Percentiles rank a stretch among this genome's conserved stretches.
Evolutionary conservation across 2,113 vertebrate genomes (phyloP).

Genomic region (Epinephelus moara): DNA sequence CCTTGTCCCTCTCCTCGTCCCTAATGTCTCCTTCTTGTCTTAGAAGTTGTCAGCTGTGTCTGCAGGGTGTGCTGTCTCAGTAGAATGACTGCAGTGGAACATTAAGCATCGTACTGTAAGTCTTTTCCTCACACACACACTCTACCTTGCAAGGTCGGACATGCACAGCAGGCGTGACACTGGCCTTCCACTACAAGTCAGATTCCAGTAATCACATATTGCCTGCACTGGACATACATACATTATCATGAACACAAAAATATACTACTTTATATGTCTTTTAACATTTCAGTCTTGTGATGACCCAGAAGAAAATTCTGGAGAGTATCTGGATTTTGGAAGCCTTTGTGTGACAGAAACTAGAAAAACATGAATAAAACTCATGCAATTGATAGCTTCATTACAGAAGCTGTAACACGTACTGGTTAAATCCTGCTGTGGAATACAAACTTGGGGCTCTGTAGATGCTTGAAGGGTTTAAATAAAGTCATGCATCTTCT

Average conservation of each 20-base stretch:
- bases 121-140: slow-evolving; percentile 6
- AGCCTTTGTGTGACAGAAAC: not conserved
- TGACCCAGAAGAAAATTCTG: not conserved
- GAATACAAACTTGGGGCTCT: not conserved
- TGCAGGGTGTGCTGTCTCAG: slow-evolving; percentile 27
- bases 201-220: too few species aligned
- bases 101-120: not conserved
- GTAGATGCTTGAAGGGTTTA: not conserved
- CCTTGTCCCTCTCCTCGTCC: not conserved
- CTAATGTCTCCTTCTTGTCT: slow-evolving; percentile 24
- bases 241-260: not conserved
- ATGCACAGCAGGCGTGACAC: not conserved
- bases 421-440: not conserved
- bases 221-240: not conserved
- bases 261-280: too few species aligned
- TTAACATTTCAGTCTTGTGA: not conserved
- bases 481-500: not conserved
- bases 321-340: not conserved
- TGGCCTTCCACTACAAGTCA: not conserved
- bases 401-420: not conserved
- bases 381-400: not conserved
- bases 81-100: not conserved
- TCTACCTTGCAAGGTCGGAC: not conserved
- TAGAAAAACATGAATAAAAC: not conserved
- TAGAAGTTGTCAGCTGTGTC: slow-evolving; percentile 23